These are phyloP conservation scores for Parochlus steinenii DNA, from an alignment of 2,888 invertebrate species.

Conservation along the genomic window DNA sequence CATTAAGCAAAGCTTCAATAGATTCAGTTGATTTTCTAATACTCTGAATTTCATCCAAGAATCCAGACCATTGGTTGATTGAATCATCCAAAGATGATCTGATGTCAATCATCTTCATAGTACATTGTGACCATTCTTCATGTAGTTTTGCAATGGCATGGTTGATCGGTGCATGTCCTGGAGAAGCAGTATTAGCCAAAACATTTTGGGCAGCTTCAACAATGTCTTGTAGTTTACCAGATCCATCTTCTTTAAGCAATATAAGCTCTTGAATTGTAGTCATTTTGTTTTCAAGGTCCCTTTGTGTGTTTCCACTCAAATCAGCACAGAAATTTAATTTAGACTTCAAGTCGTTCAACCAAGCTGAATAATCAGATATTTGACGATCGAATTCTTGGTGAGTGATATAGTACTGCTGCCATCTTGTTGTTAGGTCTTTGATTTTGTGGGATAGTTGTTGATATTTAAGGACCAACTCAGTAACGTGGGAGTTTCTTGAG, in stretches of 20 bases:
- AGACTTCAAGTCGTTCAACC: constrained; percentile 67
- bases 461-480: constrained; percentile 82
- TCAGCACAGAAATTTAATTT: constrained; percentile 80
- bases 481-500: constrained; percentile 64
- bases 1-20: constrained; percentile 55
- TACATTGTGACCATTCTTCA: constrained; percentile 76
- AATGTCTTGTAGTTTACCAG: constrained; percentile 68
- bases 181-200: constrained; percentile 75
- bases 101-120: constrained; percentile 78
- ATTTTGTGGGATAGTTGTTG: constrained; percentile 79
- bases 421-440: constrained; percentile 76
- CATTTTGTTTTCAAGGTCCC: constrained; percentile 71
- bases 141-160: constrained; percentile 66
- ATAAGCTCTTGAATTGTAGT: constrained; percentile 72
- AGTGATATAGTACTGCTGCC: constrained; percentile 79
- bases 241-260: constrained; percentile 85
- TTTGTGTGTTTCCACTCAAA: constrained; percentile 61
- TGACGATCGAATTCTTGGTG: constrained; percentile 78
- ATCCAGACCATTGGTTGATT: constrained; percentile 80
- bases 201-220: constrained; percentile 86
- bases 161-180: constrained; percentile 76
- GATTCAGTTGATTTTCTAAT: constrained; percentile 67
- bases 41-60: constrained; percentile 73
- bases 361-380: constrained; percentile 60
- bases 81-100: constrained; percentile 77